A percentile compares a stretch with the other conserved stretches of the same genome.
Evolutionary conservation across 2,888 invertebrate genomes (phyloP).

Genomic region (Mechanitis mazaeus): DNA sequence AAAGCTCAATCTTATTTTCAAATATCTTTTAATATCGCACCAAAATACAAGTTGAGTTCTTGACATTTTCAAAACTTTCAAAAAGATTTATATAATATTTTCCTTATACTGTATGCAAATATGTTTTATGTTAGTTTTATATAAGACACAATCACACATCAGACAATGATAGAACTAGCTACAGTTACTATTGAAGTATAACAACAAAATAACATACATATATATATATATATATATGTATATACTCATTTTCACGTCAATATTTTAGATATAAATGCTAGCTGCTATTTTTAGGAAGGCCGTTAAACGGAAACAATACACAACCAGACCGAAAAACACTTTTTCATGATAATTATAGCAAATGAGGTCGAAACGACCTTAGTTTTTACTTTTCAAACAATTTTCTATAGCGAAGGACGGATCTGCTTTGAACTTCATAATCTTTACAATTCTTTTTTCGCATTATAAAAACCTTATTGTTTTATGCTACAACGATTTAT

Average conservation of each 20-base stretch:
- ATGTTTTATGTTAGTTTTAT: too few relatives aligned
- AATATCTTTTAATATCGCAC: too few relatives aligned
- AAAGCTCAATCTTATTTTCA: too few relatives aligned
- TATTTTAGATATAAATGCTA: neutral
- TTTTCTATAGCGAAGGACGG: slow-evolving; percentile 47
- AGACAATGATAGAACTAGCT: too few relatives aligned
- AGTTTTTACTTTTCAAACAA: slow-evolving; percentile 42
- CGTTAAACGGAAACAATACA: slow-evolving; percentile 22
- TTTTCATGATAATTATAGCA: slow-evolving; percentile 44
- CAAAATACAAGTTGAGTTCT: too few relatives aligned
- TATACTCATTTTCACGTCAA: neutral
- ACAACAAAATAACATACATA: too few relatives aligned
- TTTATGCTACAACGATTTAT: neutral
- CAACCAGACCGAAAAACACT: slow-evolving; percentile 39
- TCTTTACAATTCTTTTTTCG: slow-evolving; percentile 19
- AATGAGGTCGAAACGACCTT: slow-evolving; percentile 48
- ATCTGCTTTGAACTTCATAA: slow-evolving; percentile 21
- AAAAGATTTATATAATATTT: too few relatives aligned
- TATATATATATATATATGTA: too few relatives aligned
- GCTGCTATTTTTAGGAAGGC: neutral
- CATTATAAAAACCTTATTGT: neutral
- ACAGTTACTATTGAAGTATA: too few relatives aligned
- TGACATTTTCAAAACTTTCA: too few relatives aligned
- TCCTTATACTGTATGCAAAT: too few relatives aligned
- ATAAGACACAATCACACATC: too few relatives aligned